Evolutionary conservation across 2,888 invertebrate genomes (phyloP).

Genomic region (Formica aserva): DNA sequence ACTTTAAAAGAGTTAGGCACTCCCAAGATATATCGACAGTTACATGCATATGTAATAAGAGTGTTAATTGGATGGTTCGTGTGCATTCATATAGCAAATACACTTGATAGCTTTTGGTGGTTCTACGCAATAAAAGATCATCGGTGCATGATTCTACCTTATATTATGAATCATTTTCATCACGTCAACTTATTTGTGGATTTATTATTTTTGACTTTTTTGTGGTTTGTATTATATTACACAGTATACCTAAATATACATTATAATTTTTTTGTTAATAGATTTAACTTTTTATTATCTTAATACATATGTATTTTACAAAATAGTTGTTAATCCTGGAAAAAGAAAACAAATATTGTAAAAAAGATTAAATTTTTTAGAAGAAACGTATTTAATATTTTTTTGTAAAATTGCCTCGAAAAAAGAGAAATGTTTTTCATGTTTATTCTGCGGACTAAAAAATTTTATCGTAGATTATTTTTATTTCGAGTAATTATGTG

Average conservation of each 20-base stretch:
- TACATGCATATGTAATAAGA: not conserved
- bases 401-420: too few relatives aligned
- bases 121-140: not conserved
- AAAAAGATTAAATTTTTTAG: too few relatives aligned
- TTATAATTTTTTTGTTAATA: not conserved
- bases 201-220: not conserved
- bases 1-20: conserved; percentile 15
- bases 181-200: not conserved
- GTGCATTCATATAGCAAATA: not conserved
- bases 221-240: conserved; percentile 17
- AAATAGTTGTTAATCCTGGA: not conserved
- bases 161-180: not conserved
- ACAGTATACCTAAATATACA: too few relatives aligned
- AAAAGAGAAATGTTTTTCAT: too few relatives aligned
- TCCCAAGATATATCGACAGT: not conserved
- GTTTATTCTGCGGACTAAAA: too few relatives aligned
- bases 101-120: not conserved
- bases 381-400: too few relatives aligned
- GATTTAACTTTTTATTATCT: not conserved
- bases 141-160: not conserved
- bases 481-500: too few relatives aligned
- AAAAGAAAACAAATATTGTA: too few relatives aligned
- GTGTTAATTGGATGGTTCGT: not conserved
- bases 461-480: too few relatives aligned
- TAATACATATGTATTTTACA: not conserved